Evolutionary conservation across 2,113 vertebrate species (phyloP).

Genomic region (Prionailurus viverrinus): DNA sequence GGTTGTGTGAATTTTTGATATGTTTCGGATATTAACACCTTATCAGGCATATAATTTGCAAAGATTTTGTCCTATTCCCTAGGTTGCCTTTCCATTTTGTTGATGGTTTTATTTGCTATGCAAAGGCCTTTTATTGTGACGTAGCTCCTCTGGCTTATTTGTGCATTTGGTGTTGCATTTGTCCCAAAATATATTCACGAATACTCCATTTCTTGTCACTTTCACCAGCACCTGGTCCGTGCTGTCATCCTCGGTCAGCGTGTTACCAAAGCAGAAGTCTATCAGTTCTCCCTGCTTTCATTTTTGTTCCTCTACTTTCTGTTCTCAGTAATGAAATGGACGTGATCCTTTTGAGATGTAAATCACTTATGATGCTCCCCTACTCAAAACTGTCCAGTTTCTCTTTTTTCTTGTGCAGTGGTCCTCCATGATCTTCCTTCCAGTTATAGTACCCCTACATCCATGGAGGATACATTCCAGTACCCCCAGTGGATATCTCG

Average conservation of each 20-base stretch:
- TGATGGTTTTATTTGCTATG: too few species aligned
- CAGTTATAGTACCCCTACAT: background rate
- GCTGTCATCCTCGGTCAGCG: background rate
- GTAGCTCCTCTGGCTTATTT: too few species aligned
- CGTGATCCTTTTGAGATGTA: background rate
- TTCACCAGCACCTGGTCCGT: rapidly evolving
- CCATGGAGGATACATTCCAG: background rate
- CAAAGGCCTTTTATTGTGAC: too few species aligned
- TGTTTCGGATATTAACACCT: too few species aligned
- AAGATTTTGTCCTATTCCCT: too few species aligned
- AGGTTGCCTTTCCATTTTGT: too few species aligned
- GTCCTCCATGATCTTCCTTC: too few species aligned
- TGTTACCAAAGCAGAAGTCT: background rate
- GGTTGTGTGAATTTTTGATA: too few species aligned
- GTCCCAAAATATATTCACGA: background rate
- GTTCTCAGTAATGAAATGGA: background rate
- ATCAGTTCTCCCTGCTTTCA: background rate
- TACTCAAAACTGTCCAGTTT: background rate
- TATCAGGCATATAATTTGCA: too few species aligned
- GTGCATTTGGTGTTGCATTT: too few species aligned
- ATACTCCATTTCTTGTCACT: background rate
- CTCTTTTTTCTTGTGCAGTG: background rate
- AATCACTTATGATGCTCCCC: background rate
- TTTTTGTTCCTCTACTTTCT: background rate
- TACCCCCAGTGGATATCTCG: background rate